Evolutionary conservation across 2,113 vertebrate species (phyloP).

Genomic region (Gila orcuttii): DNA sequence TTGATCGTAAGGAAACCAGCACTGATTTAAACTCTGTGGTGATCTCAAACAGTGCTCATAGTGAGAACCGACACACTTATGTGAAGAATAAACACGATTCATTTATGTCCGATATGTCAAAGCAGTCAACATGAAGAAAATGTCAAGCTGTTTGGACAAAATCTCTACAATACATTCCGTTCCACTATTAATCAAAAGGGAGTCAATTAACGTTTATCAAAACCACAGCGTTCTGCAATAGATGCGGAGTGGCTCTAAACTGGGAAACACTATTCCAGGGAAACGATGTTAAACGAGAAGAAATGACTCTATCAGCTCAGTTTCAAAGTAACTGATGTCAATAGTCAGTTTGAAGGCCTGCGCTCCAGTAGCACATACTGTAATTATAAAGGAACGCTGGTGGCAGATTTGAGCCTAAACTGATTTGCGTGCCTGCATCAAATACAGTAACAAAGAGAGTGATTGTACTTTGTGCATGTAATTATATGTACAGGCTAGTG

Average conservation of each 20-base stretch:
- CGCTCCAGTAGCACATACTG: background rate
- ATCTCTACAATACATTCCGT: background rate
- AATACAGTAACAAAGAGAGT: background rate
- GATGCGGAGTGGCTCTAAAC: background rate
- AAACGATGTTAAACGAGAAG: background rate
- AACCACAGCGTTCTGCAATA: background rate
- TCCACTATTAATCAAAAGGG: background rate
- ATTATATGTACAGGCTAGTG: background rate
- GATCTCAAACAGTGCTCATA: too few species aligned
- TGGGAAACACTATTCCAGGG: background rate
- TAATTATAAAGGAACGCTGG: background rate
- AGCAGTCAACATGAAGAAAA: background rate
- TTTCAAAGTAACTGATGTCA: conserved; percentile 20
- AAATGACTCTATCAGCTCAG: background rate
- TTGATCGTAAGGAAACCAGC: background rate
- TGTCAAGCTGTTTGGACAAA: conserved; percentile 11
- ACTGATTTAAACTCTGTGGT: background rate
- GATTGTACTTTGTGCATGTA: background rate
- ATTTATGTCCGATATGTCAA: background rate
- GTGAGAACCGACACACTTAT: background rate
- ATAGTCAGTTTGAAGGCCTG: background rate
- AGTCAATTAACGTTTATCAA: conserved; percentile 9
- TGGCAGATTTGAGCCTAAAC: background rate
- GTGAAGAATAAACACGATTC: background rate
- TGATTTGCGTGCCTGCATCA: background rate